Base-by-base conservation (phyloP, 2,888 invertebrate genomes). In the Tachina grossa region DNA sequence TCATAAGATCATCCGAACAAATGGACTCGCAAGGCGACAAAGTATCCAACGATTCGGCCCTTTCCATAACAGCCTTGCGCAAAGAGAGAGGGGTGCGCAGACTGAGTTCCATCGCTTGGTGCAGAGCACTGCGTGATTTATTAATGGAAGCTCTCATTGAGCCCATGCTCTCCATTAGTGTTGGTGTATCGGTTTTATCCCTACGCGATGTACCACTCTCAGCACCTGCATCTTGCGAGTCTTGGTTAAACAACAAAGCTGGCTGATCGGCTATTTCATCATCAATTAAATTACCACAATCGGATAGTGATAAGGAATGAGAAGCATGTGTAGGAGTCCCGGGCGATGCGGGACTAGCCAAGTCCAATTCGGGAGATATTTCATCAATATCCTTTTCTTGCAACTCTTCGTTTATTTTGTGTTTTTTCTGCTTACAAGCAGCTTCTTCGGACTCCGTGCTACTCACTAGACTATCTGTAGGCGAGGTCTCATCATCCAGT, bases 241-340 rank as follows among this genome's bases (percentile, higher is more conserved):
- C 94, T 92, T 96, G 96, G 90, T 96, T 95, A 89, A 97, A 97
- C 14, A 96, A 94, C 87, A 98, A 91, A 1, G 96, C 97, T 13
- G 97, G 97, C 90, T 98, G 97, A 93, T 98, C 97, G 57, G 97
- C 97, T 84, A 98, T 97, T 92, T 98, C 97, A 89, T 98, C 97
- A 89, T 98, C 97, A 85, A 95, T 95, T 85, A 97, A 95, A 87
- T 96, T 94, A 19, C 96, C 96, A 45, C 90, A 92, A 87, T 97
- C 97, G 0, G 97, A 96, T n/a, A 97, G 93, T 0, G 97, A 97
- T 0, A 97, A 92, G 0, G 97, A 97, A 79, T 96, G 96, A 0
- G 96, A 96, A 11, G 95, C 95, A 89, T 96, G 96, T 0, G 97
- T 97, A 1, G 97, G 97, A 0, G 96, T 96, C 2, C 96, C 96